Evolutionary conservation across 2,797 vertebrate species (phyloP), one percentile per base, ranked within the genome.

Genomic region (Clarias pachynema): DNA sequence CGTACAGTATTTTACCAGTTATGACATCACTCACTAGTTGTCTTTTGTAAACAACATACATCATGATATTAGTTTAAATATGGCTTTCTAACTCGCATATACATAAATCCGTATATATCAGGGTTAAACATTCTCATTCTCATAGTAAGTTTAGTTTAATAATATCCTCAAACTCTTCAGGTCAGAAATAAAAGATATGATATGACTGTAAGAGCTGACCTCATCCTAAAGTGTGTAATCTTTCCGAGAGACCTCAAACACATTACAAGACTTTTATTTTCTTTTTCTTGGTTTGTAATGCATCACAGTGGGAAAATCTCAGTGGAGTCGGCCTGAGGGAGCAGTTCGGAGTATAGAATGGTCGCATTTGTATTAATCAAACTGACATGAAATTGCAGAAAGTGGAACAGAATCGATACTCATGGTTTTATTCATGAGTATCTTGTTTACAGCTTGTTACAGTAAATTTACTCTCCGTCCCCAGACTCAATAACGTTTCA

Each of bases 361-460:
- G 82, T 75, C 22, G 40, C 75, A 72, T 86, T 86, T 84, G 79
- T 79, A 65, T 75, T 82, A 82, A 68, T 84, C 69, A 73, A 81
- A 74, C 66, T 57, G 65, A 82, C 78, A 69, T 6, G 56, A 49
- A 84, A 65, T 79, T 82, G 78, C 7, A 53, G 53, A 69, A 49
- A 79, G 73, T 4, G 16, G 72, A 79, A 31, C 70, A 44, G 53
- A 65, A 86, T 87, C 82, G 16, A 82, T 84, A 53, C 70, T 72
- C 69, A 59, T 79, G 79, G 59, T 82, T 87, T 75, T 79, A 79
- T 87, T 82, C 84, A 87, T 84, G 29, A 60, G 80, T 66, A 69
- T 81, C 81, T 83, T 81, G 80, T 86, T 89, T 78, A 82, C 86
- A 84, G 83, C 74, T 73, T 62, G 81, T 86, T 86, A 62, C 75